Conservation (phyloP, 2,797 vertebrate genomes). For the Leptoclinus maculatus region DNA sequence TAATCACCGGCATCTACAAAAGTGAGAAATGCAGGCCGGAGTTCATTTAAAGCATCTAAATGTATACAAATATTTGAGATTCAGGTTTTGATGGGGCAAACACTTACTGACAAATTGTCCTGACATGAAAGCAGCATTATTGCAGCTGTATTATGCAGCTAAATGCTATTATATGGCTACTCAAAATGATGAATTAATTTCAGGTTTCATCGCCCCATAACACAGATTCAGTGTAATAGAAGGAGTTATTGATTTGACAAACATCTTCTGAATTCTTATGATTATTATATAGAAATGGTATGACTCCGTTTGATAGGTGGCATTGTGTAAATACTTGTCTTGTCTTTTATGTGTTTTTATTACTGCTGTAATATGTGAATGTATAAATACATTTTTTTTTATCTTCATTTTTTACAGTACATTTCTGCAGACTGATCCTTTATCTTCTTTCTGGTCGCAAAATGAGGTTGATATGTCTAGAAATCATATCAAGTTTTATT, state of each 20-base stretch:
- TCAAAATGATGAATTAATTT: background rate
- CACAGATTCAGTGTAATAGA: background rate
- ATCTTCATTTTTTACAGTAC: background rate
- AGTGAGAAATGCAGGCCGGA: background rate
- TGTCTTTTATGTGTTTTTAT: constrained; percentile 3
- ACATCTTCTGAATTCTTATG: background rate
- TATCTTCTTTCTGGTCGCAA: background rate
- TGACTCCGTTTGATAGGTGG: background rate
- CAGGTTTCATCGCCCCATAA: background rate
- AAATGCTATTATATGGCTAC: background rate
- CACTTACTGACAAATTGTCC: no score
- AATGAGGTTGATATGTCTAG: background rate
- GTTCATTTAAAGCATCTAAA: background rate
- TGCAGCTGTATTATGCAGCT: no score
- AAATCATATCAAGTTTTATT: background rate
- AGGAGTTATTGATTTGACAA: background rate
- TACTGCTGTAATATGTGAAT: constrained; percentile 19
- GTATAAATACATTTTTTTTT: constrained; percentile 14
- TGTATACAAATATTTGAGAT: background rate
- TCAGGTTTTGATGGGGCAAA: no score
- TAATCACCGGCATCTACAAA: background rate
- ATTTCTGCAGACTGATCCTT: background rate
- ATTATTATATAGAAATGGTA: background rate
- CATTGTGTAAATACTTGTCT: background rate
- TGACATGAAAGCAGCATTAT: background rate